A percentile compares a stretch with the other conserved stretches of the same genome.
phyloP scores from a whole-genome alignment of 2,888 invertebrate species.

The Pharmacophagus antenor region DNA sequence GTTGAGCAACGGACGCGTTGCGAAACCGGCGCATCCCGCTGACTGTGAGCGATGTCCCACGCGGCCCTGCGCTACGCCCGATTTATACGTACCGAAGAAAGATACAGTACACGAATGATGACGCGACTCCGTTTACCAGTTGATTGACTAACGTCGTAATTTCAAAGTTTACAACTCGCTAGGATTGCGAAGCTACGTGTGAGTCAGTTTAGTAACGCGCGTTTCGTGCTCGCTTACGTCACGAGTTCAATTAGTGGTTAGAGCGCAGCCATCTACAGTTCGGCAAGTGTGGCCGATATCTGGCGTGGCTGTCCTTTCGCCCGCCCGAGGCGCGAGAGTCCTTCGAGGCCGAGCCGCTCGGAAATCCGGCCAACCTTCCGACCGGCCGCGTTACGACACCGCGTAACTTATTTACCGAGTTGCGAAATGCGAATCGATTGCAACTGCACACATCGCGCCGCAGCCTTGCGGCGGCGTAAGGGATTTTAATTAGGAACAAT shows the following conservation, averaged over 20 bases:
- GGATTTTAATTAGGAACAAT: slow-evolving; percentile 80
- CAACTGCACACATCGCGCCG: slow-evolving; percentile 78
- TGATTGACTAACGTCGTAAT: slow-evolving; percentile 34
- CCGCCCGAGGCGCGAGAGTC: slow-evolving; percentile 71
- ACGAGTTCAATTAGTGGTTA: slow-evolving; percentile 42
- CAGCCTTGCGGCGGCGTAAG: slow-evolving; percentile 74
- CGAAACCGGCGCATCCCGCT: slow-evolving; percentile 74
- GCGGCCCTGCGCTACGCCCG: slow-evolving; percentile 33
- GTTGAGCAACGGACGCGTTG: slow-evolving; percentile 72
- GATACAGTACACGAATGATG: neutral
- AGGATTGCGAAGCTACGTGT: slow-evolving; percentile 64
- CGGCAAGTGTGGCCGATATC: neutral
- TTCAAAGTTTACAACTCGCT: slow-evolving; percentile 52
- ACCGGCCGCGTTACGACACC: slow-evolving; percentile 79
- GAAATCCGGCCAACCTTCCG: slow-evolving; percentile 82
- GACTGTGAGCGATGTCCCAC: slow-evolving; percentile 71
- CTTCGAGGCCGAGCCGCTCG: slow-evolving; percentile 77
- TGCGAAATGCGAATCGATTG: slow-evolving; percentile 80
- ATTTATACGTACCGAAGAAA: slow-evolving; percentile 14
- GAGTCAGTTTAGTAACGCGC: slow-evolving; percentile 67
- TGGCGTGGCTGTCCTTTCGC: slow-evolving; percentile 41
- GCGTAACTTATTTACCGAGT: slow-evolving; percentile 77
- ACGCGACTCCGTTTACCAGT: slow-evolving; percentile 4
- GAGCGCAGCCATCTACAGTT: slow-evolving; percentile 6
- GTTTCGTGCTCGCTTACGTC: slow-evolving; percentile 56